phyloP scores from a whole-genome alignment of 2,797 vertebrate species.

The Phrynocephalus guinanensis region DNA sequence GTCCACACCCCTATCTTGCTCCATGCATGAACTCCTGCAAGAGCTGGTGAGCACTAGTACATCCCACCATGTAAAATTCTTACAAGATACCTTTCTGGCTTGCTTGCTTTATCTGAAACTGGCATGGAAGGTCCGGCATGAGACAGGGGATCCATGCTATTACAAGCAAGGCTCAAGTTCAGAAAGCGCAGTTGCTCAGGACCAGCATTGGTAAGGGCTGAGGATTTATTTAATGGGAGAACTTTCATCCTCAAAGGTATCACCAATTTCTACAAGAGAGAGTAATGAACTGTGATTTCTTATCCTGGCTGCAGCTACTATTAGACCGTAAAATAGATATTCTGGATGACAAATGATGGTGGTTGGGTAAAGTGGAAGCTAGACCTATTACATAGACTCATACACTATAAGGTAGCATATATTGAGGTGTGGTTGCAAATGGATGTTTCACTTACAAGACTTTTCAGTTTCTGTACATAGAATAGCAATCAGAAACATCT shows the following conservation, averaged over 20 bases:
- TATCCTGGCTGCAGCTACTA: background rate
- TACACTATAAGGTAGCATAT: background rate
- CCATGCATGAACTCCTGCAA: no score
- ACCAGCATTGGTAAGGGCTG: background rate
- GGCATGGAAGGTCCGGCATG: background rate
- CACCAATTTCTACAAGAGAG: background rate
- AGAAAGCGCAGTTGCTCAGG: background rate
- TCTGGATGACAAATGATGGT: background rate
- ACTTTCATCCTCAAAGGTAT: background rate
- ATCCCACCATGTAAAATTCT: background rate
- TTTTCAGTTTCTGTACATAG: background rate
- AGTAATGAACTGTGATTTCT: background rate
- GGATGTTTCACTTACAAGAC: background rate
- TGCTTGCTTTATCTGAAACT: background rate
- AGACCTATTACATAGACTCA: background rate
- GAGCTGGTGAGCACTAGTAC: no score
- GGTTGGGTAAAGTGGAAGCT: background rate
- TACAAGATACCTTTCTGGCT: background rate
- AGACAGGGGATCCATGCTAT: background rate
- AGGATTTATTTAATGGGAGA: background rate
- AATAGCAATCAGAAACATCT: background rate
- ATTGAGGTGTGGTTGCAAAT: background rate
- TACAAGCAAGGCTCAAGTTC: background rate
- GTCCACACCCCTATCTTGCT: no score
- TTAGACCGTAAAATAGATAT: background rate